These are phyloP conservation scores for Drosophila watanabei DNA, from an alignment of 1,140 invertebrate genomes.

Conservation along the genomic window DNA sequence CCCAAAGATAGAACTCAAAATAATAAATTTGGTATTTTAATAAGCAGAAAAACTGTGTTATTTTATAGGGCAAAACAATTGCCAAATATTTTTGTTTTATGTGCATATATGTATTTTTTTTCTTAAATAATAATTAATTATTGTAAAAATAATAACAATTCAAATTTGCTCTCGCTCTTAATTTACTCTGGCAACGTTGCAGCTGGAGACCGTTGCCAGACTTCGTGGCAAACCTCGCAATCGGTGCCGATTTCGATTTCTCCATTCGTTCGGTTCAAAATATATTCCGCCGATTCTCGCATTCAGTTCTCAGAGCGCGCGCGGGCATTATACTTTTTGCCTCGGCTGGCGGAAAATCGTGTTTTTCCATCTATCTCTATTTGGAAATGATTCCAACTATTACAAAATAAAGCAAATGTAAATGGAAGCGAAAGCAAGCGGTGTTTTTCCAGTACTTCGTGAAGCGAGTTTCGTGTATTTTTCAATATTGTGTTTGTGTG, in stretches of 20 bases:
- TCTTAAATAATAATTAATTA: too few relatives aligned
- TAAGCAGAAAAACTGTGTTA: background rate
- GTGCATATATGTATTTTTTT: background rate
- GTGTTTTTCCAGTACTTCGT: constrained; percentile 27
- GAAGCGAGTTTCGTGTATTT: constrained; percentile 14
- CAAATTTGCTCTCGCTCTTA: too few relatives aligned
- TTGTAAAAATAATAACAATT: too few relatives aligned
- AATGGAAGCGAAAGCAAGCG: constrained; percentile 33
- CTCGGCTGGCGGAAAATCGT: constrained; percentile 19
- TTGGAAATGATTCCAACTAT: constrained; percentile 14
- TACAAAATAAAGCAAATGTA: constrained; percentile 11
- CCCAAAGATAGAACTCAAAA: background rate
- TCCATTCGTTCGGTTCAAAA: constrained; percentile 34
- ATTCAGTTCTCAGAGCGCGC: constrained; percentile 55
- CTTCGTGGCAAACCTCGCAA: constrained; percentile 6
- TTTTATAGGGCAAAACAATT: background rate
- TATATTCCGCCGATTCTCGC: constrained; percentile 52
- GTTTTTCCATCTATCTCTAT: constrained; percentile 16
- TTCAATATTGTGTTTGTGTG: constrained; percentile 12
- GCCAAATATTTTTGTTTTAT: constrained; percentile 2
- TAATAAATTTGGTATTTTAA: background rate
- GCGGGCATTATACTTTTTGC: constrained; percentile 4
- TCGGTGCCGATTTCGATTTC: constrained; percentile 25
- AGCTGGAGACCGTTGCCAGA: too few relatives aligned
- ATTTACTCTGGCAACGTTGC: too few relatives aligned